Evolutionary conservation across 1,140 invertebrate species (phyloP).

Genomic region (Radopholus similis): DNA sequence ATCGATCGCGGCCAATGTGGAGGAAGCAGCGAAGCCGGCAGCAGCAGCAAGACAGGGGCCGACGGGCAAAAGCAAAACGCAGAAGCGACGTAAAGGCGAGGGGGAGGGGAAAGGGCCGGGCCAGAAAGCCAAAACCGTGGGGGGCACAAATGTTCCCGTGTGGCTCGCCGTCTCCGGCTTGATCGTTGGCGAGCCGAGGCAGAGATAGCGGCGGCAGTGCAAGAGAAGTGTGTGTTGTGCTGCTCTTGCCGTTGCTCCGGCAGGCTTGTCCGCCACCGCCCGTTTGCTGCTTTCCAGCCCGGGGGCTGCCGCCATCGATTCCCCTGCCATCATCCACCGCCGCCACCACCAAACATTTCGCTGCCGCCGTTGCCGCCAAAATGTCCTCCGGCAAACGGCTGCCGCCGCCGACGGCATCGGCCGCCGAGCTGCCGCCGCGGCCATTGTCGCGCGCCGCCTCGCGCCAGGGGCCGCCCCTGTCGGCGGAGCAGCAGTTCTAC

Average conservation of each 20-base stretch:
- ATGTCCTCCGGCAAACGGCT: slow-evolving; percentile 4
- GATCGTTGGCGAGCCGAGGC: too few relatives aligned
- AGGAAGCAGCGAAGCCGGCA: too few relatives aligned
- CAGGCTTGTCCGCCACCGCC: neutral
- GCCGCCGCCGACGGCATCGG: slow-evolving; percentile 2
- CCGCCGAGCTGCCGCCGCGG: neutral
- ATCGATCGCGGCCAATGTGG: neutral
- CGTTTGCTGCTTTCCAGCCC: neutral
- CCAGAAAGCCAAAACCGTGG: too few relatives aligned
- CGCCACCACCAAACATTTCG: neutral
- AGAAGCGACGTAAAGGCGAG: too few relatives aligned
- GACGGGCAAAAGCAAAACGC: neutral
- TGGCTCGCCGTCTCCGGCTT: too few relatives aligned
- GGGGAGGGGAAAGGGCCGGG: too few relatives aligned
- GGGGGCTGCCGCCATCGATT: neutral
- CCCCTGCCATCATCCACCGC: neutral
- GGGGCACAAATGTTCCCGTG: too few relatives aligned
- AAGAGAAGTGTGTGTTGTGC: neutral
- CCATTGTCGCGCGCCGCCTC: neutral
- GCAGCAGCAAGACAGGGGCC: neutral
- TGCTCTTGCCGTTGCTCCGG: neutral
- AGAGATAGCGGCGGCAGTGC: too few relatives aligned
- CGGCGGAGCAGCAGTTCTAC: slow-evolving; percentile 55
- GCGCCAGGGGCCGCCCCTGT: slow-evolving; percentile 27
- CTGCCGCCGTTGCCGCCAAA: slow-evolving; percentile 1